These are phyloP conservation scores for Apocheima hispidaria DNA, from an alignment of 2,888 invertebrate species.

Conservation along the genomic window DNA sequence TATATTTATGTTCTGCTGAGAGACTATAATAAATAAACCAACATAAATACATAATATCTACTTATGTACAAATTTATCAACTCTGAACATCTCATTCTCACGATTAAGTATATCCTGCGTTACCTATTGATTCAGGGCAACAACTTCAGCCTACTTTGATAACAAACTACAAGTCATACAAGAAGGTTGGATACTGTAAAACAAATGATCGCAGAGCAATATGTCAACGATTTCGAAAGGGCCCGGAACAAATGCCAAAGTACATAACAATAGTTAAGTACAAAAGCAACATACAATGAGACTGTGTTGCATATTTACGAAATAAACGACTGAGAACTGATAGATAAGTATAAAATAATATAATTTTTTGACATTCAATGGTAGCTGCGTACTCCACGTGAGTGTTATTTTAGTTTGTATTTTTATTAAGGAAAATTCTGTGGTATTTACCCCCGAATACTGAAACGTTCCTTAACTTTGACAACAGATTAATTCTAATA, in stretches of 20 bases:
- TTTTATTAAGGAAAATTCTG: too few relatives aligned
- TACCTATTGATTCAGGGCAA: constrained; percentile 19
- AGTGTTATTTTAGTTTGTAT: too few relatives aligned
- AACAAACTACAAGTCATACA: constrained; percentile 23
- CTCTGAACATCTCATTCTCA: constrained; percentile 12
- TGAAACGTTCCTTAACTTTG: too few relatives aligned
- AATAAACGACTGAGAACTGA: not conserved
- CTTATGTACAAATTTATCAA: not conserved
- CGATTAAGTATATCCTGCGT: not conserved
- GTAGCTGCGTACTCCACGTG: too few relatives aligned
- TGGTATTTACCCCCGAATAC: too few relatives aligned
- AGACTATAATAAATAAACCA: not conserved
- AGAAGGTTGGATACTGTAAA: constrained; percentile 32
- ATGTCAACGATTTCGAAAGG: constrained; percentile 66
- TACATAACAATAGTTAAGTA: constrained; percentile 46
- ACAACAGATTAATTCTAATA: too few relatives aligned
- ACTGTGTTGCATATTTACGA: constrained; percentile 11
- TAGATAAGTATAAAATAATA: not conserved
- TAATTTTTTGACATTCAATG: too few relatives aligned
- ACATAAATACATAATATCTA: not conserved
- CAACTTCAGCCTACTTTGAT: constrained; percentile 27
- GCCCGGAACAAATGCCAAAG: constrained; percentile 68
- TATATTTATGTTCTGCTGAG: not conserved
- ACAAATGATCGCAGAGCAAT: constrained; percentile 48
- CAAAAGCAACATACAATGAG: not conserved